Evolutionary conservation across 2,888 invertebrate species (phyloP).

Genomic region (Troides helena): DNA sequence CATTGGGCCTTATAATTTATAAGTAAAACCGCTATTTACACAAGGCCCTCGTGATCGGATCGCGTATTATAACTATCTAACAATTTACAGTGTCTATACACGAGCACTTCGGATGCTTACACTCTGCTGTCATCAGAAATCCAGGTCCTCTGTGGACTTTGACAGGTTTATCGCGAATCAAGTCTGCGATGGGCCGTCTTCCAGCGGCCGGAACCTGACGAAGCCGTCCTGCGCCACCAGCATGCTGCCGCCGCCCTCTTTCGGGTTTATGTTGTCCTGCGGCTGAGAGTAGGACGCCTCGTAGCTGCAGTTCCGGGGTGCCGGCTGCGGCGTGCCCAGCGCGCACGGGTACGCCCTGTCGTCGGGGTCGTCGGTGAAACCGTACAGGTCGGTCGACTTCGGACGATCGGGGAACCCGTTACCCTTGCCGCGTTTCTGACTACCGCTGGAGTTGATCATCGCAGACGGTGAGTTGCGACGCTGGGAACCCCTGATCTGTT

Average conservation of each 20-base stretch:
- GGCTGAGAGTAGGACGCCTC: slow-evolving; percentile 79
- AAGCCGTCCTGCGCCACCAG: slow-evolving; percentile 95
- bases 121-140: slow-evolving; percentile 54
- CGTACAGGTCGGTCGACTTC: slow-evolving; percentile 81
- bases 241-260: slow-evolving; percentile 85
- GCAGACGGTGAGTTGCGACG: slow-evolving; percentile 72
- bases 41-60: slow-evolving; percentile 56
- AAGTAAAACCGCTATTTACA: slow-evolving; percentile 66
- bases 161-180: slow-evolving; percentile 73
- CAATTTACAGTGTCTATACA: slow-evolving; percentile 62
- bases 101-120: slow-evolving; percentile 22
- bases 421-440: slow-evolving; percentile 74
- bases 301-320: slow-evolving; percentile 71
- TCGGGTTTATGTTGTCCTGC: slow-evolving; percentile 73
- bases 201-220: slow-evolving; percentile 89
- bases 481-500: slow-evolving; percentile 65
- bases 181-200: slow-evolving; percentile 73
- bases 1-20: slow-evolving; percentile 14
- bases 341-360: slow-evolving; percentile 70
- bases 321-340: slow-evolving; percentile 74
- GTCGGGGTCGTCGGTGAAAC: slow-evolving; percentile 74
- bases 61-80: slow-evolving; percentile 56
- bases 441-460: slow-evolving; percentile 71
- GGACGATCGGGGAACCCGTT: slow-evolving; percentile 82
- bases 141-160: slow-evolving; percentile 60